Evolutionary conservation across 92 coral and sea anemone genomes (phyloP).

Genomic region (Palythoa grandiflora): DNA sequence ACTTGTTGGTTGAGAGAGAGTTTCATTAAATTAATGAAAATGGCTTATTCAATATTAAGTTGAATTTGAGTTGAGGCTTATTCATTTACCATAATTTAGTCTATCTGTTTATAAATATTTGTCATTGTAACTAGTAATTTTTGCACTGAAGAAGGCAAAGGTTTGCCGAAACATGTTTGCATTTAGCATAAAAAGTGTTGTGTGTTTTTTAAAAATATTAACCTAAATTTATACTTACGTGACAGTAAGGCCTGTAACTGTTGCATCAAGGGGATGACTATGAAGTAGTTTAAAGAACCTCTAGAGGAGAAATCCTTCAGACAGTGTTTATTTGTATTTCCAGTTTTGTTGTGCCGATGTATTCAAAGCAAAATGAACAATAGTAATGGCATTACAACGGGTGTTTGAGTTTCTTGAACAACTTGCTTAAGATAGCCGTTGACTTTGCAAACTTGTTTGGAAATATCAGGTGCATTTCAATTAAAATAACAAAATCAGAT

Average conservation of each 20-base stretch:
- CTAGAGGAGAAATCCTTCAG: conserved; percentile 54
- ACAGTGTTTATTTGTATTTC: conserved; percentile 62
- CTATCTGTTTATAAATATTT: too few relatives aligned
- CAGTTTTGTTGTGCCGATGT: conserved; percentile 53
- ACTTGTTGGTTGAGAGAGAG: too few relatives aligned
- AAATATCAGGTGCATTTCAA: conserved; percentile 55
- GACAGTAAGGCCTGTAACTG: conserved; percentile 66
- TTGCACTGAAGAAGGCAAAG: too few relatives aligned
- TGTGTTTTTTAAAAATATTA: too few relatives aligned
- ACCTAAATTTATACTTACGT: conserved; percentile 54
- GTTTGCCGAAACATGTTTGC: too few relatives aligned
- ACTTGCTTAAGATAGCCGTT: conserved; percentile 35
- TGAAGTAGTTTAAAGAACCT: conserved; percentile 58
- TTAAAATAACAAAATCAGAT: conserved; percentile 56
- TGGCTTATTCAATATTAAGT: too few relatives aligned
- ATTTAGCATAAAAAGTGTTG: too few relatives aligned
- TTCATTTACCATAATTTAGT: too few relatives aligned
- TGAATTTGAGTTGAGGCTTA: too few relatives aligned
- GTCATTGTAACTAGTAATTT: too few relatives aligned
- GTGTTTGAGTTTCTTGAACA: conserved; percentile 62
- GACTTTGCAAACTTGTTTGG: conserved; percentile 63
- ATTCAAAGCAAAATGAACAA: conserved; percentile 64
- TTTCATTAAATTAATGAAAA: too few relatives aligned
- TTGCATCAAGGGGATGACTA: conserved; percentile 62
- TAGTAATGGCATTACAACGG: conserved; percentile 70